phyloP scores from a whole-genome alignment of 2,888 invertebrate species.

The Drosophila subquinaria region DNA sequence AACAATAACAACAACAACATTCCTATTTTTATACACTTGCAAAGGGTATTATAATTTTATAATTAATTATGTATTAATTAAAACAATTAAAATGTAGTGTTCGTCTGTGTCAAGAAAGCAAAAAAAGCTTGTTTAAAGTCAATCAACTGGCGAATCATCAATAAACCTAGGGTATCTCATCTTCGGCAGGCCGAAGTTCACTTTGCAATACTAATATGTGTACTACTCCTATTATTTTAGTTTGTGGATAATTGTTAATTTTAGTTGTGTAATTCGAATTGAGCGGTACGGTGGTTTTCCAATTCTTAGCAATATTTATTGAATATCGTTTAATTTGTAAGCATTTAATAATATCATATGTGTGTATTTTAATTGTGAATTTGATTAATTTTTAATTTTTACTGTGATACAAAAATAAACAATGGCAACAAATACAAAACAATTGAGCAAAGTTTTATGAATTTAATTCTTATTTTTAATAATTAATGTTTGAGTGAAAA shows the following conservation, averaged over 20 bases:
- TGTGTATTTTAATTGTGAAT: slow-evolving; percentile 72
- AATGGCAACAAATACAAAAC: slow-evolving; percentile 56
- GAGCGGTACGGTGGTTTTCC: slow-evolving; percentile 48
- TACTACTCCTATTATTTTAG: slow-evolving; percentile 56
- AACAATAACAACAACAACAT: slow-evolving; percentile 43
- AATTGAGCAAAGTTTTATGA: background rate
- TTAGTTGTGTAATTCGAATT: slow-evolving; percentile 51
- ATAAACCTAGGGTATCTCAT: slow-evolving; percentile 4
- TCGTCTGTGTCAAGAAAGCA: background rate
- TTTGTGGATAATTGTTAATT: slow-evolving; percentile 51
- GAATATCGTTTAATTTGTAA: slow-evolving; percentile 56
- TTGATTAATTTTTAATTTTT: slow-evolving; percentile 81
- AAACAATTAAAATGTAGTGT: background rate
- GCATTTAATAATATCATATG: slow-evolving; percentile 62
- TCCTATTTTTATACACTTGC: slow-evolving; percentile 56
- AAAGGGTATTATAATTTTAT: slow-evolving; percentile 24
- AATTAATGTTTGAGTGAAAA: slow-evolving; percentile 7
- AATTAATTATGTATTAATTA: background rate
- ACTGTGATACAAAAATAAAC: slow-evolving; percentile 82
- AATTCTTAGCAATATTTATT: slow-evolving; percentile 57
- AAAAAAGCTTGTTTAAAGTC: background rate
- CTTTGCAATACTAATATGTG: slow-evolving; percentile 31
- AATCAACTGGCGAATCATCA: background rate
- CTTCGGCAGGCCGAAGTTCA: slow-evolving; percentile 20
- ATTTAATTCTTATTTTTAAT: background rate